These are phyloP conservation scores for Isaurus tuberculatus DNA, from an alignment of 92 coral and sea anemone genomes.

Conservation along the genomic window DNA sequence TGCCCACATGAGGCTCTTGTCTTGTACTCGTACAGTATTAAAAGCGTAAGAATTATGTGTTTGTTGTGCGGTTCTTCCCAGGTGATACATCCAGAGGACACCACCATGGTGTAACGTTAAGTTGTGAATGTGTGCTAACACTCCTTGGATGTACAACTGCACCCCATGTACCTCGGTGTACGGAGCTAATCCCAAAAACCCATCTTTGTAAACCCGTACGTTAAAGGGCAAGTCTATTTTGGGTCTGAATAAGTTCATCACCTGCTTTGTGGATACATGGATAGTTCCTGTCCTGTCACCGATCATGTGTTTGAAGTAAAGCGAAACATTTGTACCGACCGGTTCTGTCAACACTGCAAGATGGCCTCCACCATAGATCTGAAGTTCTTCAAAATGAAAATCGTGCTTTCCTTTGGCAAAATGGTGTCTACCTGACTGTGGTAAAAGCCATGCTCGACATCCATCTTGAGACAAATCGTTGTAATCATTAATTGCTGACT, in stretches of 20 bases:
- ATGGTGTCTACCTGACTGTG: constrained; percentile 71
- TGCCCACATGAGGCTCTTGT: constrained; percentile 61
- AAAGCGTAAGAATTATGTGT: constrained; percentile 66
- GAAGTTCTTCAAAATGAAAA: constrained; percentile 79
- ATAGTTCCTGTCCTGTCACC: constrained; percentile 76
- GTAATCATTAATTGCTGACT: constrained; percentile 65
- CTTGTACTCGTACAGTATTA: constrained; percentile 68
- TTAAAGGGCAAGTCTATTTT: constrained; percentile 76
- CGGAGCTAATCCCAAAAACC: constrained; percentile 75
- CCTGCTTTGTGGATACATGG: constrained; percentile 73
- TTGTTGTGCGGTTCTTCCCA: constrained; percentile 68
- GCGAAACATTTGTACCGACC: constrained; percentile 56
- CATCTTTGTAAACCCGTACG: constrained; percentile 71
- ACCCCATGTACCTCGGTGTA: constrained; percentile 80
- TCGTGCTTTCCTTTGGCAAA: constrained; percentile 67
- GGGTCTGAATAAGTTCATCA: constrained; percentile 66
- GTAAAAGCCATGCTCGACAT: constrained; percentile 77
- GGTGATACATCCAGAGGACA: constrained; percentile 72
- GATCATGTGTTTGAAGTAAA: constrained; percentile 69
- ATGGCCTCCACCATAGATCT: constrained; percentile 79
- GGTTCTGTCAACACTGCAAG: constrained; percentile 75
- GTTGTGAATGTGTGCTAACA: constrained; percentile 70
- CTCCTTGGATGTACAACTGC: constrained; percentile 66
- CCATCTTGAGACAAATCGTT: constrained; percentile 69
- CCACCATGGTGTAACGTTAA: constrained; percentile 77